Evolutionary conservation across 2,113 vertebrate genomes (phyloP), one percentile per base, ranked within the genome.

Genomic region (Dunckerocampus dactyliophorus): DNA sequence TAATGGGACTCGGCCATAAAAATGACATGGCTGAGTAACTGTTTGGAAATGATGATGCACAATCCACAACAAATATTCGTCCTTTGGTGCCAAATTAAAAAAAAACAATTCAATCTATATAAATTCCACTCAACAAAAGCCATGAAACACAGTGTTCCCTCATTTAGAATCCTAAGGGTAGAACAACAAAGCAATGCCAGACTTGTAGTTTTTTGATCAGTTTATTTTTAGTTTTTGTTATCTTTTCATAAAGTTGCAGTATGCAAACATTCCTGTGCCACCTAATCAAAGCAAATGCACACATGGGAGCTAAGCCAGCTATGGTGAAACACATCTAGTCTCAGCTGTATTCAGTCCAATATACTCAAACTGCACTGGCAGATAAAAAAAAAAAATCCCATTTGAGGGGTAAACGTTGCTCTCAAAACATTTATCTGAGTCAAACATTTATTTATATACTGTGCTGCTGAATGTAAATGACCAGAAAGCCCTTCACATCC

Each of bases 381-480:
- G 74, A 85, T 79, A n/a, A n/a, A n/a, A 74, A 73, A 74, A 69
- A 56, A 74, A 75, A 81, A 79, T 64, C 74, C 73, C 75, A 66
- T 61, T 49, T 37, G 0, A 62, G 65, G 71, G 72, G 63, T 57
- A 71, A 79, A 73, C 67, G 63, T 67, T 77, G 47, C 69, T 74
- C 69, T 12, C 63, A 6, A 22, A 71, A 63, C 63, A 65, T 62
- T 76, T 59, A 61, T 77, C 59, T 52, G 20, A 71, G 63, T 67
- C 75, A 73, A 75, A 81, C 66, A 74, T 74, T 80, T 82, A 79
- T 66, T 57, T 1, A 55, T 71, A 42, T 42, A 42, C 54, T 81
- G 82, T 81, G 79, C 79, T 82, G 70, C 82, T 85, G 82, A 77
- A 81, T 62, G 61, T 16, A 69, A 75, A 57, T 65, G 59, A 71